phyloP scores from a whole-genome alignment of 1,140 invertebrate genomes.

The Drosophila kurseongensis region DNA sequence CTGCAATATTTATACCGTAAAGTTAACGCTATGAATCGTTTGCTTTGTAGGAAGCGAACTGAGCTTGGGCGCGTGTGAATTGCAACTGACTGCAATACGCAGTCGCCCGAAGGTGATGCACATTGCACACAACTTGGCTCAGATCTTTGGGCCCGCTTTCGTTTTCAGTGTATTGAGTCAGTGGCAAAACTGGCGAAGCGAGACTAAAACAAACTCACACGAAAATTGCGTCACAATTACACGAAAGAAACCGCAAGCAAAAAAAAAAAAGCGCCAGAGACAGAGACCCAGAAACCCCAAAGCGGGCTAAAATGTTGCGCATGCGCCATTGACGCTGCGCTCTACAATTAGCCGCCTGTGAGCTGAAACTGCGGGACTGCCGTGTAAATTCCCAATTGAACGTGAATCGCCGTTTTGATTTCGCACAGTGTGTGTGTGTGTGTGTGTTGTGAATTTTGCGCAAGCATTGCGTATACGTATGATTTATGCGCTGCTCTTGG shows the following conservation, averaged over 20 bases:
- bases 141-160: conserved; percentile 57
- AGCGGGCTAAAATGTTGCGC: conserved; percentile 67
- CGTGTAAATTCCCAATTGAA: conserved; percentile 36
- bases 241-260: conserved; percentile 71
- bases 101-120: conserved; percentile 23
- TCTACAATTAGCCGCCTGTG: conserved; percentile 35
- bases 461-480: conserved; percentile 51
- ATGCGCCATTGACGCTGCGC: conserved; percentile 60
- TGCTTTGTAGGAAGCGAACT: conserved; percentile 51
- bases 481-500: conserved; percentile 37
- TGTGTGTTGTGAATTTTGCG: conserved; percentile 17
- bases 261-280: conserved; percentile 36
- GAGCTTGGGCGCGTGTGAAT: conserved; percentile 59
- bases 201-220: conserved; percentile 68
- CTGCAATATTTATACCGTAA: conserved; percentile 37
- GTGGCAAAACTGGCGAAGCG: conserved; percentile 37
- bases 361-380: conserved; percentile 9
- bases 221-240: conserved; percentile 77
- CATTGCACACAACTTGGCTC: conserved; percentile 15
- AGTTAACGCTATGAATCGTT: conserved; percentile 13
- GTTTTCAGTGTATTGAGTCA: conserved; percentile 65
- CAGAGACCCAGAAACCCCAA: conserved; percentile 81
- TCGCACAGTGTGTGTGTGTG: conserved; percentile 15
- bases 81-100: conserved; percentile 45
- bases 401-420: conserved; percentile 39